Evolutionary conservation across 2,113 vertebrate species (phyloP), one percentile per base, ranked within the genome.

Genomic region (Gobiocypris rarus): DNA sequence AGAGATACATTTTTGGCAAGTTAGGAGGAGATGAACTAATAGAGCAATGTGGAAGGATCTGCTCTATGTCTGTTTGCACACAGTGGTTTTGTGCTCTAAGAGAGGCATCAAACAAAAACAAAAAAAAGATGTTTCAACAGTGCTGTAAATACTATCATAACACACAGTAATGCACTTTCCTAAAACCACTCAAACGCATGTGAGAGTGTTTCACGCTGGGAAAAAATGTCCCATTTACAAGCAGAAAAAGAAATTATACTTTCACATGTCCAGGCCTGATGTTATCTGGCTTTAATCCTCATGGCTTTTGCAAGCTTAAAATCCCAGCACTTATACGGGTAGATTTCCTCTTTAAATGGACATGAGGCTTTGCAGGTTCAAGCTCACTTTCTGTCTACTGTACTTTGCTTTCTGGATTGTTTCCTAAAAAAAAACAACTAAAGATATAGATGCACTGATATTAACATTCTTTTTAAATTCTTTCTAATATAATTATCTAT

Each of bases 191-290:
- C 26, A 41, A 24, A 24, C 28, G 38, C n/a, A 50, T 4, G 41
- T n/a, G 14, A 24, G 76, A 41, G 31, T 67, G 65, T 9, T 22
- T 84, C 31, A 84, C 8, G 14, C 52, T 28, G 56, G 19, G 22
- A 81, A 65, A 38, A 73, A 65, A 15, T 52, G 3, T 38, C 41
- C 3, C 3, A 31, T 79, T 79, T 70, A 67, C 14, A 34, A 73
- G 11, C 17, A 78, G 17, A 85, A 79, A 77, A 48, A 22, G 54
- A 43, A 54, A 45, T 34, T 50, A 61, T 81, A 67, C 61, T 65
- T 70, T 81, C 78, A 75, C 84, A 85, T 81, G 69, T 65, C 48
- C 34, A 61, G 84, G 70, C 45, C n/a, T 85, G 77, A 38, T 43
- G 77, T 48, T 81, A 41, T 84, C 74, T 58, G 50, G 2, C 50